Evolutionary conservation across 2,888 invertebrate species (phyloP), one percentile per base, ranked within the genome.

Genomic region (Scrobipalpa atriplicella): DNA sequence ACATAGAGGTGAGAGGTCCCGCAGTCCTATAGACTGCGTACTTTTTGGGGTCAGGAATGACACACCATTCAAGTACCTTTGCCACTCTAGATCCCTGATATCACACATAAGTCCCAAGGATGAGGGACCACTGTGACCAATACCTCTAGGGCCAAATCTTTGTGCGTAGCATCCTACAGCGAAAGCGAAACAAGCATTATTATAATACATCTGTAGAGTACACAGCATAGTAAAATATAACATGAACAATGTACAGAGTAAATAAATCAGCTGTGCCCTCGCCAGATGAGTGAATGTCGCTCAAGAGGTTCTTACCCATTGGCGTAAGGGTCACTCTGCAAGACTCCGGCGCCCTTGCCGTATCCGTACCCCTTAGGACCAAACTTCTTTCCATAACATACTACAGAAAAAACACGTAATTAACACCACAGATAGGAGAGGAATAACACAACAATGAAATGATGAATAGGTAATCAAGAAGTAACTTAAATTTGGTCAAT

Each of bases 331-430:
- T 98, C 98, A 92, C 97, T 97, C 94, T 98, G 97, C 84, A 98
- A 94, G 78, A 97, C 97, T 86, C 98, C 98, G 86, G 97, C 98
- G 85, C 99, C 99, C 93, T 98, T 97, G 82, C 99, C 99, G 92
- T 98, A 99, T 83, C 98, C 99, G 92, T 98, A 98, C 90, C 98
- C 98, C 94, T 97, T 98, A 82, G 99, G 99, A 81, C 99, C 99
- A 93, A 97, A 99, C 94, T 96, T 97, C 95, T 98, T 98, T 87
- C 96, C 97, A 94, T 99, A 99, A 95, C 99, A 99, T 84, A 97
- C 97, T 97, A 90, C 67, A 87, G 86, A 87, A 78, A 85, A 87
- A 87, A 87, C 75, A 83, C 73, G 43, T 67, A 69, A 82, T 82
- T 84, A 81, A 75, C 78, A 78, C 74, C 72, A 78, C 66, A 73